Evolutionary conservation across 2,797 vertebrate genomes (phyloP), one percentile per base, ranked within the genome.

Genomic region (Martes flavigula): DNA sequence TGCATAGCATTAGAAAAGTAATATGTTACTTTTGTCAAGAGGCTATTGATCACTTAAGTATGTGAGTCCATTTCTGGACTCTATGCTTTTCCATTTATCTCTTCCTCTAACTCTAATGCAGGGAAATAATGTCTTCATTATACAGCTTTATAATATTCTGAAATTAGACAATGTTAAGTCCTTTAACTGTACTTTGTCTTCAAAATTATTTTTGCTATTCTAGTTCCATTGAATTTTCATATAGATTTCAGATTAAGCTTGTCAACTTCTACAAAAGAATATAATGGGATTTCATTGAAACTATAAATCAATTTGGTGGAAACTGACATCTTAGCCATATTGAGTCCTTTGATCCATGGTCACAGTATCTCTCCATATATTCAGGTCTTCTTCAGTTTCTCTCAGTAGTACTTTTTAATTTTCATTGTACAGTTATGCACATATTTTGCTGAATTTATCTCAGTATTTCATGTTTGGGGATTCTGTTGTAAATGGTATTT

Each of bases 191-290:
- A 25, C 40, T 77, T 89, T 77, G 72, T 64, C 56, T 77, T 89
- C 58, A 46, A 77, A 89, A 78, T 77, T 77, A 46, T 89, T 89
- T 88, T 89, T 77, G 56, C 88, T 90, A 30, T 40, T 90, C 35
- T 56, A n/a, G 46, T 81, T 79, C 46, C 62, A 40, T 30, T 81
- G 88, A 90, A 68, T 81, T 81, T 90, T 48, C 48, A n/a, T 90
- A 68, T 56, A 68, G 60, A 90, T 90, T 81, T 90, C 48, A 90
- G 48, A 81, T 79, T 81, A 68, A 90, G 46, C 75, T 90, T 81
- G 88, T 40, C 88, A 81, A 25, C 60, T 40, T 81, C 62, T 81
- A 90, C 46, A 48, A 56, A 79, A 54, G 75, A 81, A 83, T 73
- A 60, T 73, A 73, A n/a, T 83, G 23, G 66, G 54, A 73, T 73